Base-by-base conservation (phyloP, 2,888 invertebrate species). In the Apotomis turbidana region DNA sequence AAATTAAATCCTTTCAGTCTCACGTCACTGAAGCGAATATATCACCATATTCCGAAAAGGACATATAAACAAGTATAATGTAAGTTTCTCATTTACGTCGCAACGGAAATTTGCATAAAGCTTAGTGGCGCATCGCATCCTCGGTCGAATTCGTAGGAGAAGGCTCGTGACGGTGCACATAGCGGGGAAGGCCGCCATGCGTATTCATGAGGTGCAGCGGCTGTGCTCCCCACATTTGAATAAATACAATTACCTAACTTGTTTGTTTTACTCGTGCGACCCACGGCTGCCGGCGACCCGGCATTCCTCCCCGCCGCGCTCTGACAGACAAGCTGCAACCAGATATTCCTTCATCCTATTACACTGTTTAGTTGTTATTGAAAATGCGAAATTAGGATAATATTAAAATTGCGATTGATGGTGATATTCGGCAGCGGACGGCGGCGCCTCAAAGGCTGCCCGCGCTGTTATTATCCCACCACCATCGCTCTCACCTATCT, bases 381-480 rank as follows among this genome's bases (percentile, higher is more conserved):
- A 85, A 86, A 87, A 84, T 87, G 87, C 79, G 84, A 85, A 81
- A 70, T 66, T 74, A 78, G 78, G 79, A 83, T 80, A 81, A 84
- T 89, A 90, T 90, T 90, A 85, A 90, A 90, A 91, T 89, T 88
- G 85, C 82, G 78, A 82, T 83, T 89, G 89, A 90, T 90, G 84
- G 87, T 87, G 84, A 88, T 88, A 89, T 91, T 91, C 87, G 88
- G 89, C 90, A 87, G 87, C 87, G 87, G 83, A 80, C 78, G 80
- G 81, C 88, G 83, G 74, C 73, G 74, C 71, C 82, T 87, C 90
- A 91, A 93, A 92, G 90, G 86, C 81, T 78, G 77, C 80, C 85
- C 83, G 89, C 90, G 88, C 91, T 91, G 93, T 94, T 91, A 94
- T 93, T 93, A 94, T 92, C 93, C 92, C 92, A 91, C 91, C 92